phyloP scores from a whole-genome alignment of 2,113 vertebrate species.

The Macquaria ambigua region DNA sequence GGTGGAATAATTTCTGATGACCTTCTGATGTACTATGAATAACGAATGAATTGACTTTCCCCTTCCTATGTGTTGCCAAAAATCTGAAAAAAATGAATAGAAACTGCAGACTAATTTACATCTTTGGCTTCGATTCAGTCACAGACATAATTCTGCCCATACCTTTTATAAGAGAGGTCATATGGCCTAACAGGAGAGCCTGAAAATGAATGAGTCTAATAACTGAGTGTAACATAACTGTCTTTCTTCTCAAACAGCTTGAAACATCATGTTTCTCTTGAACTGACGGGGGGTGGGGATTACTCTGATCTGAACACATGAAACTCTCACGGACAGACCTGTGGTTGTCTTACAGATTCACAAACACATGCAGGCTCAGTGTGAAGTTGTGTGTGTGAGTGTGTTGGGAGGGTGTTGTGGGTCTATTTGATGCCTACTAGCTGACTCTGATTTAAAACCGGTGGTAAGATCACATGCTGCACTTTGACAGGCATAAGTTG shows the following conservation, averaged over 20 bases:
- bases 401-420: neutral
- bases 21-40: slow-evolving; percentile 8
- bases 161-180: slow-evolving; percentile 1
- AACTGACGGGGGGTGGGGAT: slow-evolving; percentile 6
- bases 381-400: slow-evolving; percentile 2
- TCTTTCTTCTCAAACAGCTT: neutral
- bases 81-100: neutral
- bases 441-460: slow-evolving; percentile 2
- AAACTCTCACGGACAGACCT: slow-evolving; percentile 10
- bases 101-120: slow-evolving; percentile 4
- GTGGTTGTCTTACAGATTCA: slow-evolving; percentile 16
- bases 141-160: neutral
- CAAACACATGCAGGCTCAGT: slow-evolving; percentile 19
- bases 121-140: slow-evolving; percentile 5
- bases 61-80: neutral
- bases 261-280: slow-evolving; percentile 24
- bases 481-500: slow-evolving; percentile 38
- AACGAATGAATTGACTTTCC: neutral
- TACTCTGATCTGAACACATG: slow-evolving; percentile 11
- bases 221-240: slow-evolving; percentile 2
- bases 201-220: slow-evolving; percentile 19
- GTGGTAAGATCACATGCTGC: slow-evolving; percentile 27
- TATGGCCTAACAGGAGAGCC: neutral
- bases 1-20: neutral
- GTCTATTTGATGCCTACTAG: slow-evolving; percentile 21